These are phyloP conservation scores for Delichon dasypus DNA, from an alignment of 2,797 vertebrate species.

Conservation along the genomic window DNA sequence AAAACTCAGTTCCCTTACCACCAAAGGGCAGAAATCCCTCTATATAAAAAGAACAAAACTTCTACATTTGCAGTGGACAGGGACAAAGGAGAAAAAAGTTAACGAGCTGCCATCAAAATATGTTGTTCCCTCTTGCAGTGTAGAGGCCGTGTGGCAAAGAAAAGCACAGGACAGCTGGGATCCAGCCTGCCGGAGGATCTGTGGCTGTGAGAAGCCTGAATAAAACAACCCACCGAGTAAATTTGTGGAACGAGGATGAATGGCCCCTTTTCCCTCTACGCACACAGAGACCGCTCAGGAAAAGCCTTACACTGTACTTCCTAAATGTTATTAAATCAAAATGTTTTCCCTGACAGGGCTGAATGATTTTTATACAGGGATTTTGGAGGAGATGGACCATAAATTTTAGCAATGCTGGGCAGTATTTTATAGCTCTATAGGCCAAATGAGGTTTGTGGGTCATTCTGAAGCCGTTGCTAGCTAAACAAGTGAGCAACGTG, in stretches of 20 bases:
- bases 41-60: neutral
- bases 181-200: neutral
- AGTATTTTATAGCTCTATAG: neutral
- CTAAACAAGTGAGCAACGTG: neutral
- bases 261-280: neutral
- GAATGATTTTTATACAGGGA: neutral
- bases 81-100: neutral
- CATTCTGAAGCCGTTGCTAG: neutral
- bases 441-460: neutral
- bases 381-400: neutral
- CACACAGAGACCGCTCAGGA: accelerated
- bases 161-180: neutral
- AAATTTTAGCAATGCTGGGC: neutral
- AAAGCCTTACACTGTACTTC: neutral
- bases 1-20: neutral
- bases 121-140: neutral
- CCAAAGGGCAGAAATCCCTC: neutral
- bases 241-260: neutral
- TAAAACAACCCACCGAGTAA: neutral
- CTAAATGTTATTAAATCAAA: neutral
- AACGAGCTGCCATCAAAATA: neutral
- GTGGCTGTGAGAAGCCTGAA: neutral
- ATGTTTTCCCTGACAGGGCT: neutral
- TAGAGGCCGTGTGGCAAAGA: accelerated
- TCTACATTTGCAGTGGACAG: neutral